Percentiles rank a stretch among this genome's conserved stretches.
Conservation (phyloP, 2,797 vertebrate genomes). For the Synanceia verrucosa region DNA sequence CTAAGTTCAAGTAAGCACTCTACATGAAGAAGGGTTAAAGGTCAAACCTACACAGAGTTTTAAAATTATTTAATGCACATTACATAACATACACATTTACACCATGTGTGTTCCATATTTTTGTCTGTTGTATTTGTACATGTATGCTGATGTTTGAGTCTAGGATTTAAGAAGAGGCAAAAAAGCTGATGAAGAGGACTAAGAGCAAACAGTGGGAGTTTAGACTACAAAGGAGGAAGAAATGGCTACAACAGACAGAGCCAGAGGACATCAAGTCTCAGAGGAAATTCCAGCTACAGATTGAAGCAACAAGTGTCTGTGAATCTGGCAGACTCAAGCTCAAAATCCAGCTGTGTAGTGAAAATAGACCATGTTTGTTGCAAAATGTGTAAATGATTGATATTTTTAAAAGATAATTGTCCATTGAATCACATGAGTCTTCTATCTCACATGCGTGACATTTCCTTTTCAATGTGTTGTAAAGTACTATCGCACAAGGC, state of each 20-base stretch:
- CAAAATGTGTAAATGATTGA: background rate
- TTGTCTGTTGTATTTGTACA: background rate
- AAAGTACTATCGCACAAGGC: background rate
- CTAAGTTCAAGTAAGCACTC: background rate
- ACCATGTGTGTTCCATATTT: background rate
- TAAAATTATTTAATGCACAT: background rate
- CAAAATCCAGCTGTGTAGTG: conserved; percentile 22
- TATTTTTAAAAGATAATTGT: background rate
- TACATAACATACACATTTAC: background rate
- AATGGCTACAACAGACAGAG: background rate
- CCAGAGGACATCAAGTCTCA: background rate
- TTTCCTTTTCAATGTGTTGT: background rate
- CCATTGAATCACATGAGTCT: background rate
- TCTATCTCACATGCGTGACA: background rate
- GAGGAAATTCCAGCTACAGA: conserved; percentile 47
- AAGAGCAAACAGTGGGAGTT: background rate
- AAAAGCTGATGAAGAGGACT: background rate
- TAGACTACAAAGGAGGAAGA: background rate
- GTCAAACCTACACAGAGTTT: background rate
- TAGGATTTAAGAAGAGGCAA: too few relatives aligned
- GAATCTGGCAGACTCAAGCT: conserved; percentile 2
- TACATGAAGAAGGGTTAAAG: background rate
- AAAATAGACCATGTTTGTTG: background rate
- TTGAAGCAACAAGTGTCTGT: conserved; percentile 30
- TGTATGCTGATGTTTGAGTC: background rate